Evolutionary conservation across 2,797 vertebrate species (phyloP).

Genomic region (Apogon hyalosoma): DNA sequence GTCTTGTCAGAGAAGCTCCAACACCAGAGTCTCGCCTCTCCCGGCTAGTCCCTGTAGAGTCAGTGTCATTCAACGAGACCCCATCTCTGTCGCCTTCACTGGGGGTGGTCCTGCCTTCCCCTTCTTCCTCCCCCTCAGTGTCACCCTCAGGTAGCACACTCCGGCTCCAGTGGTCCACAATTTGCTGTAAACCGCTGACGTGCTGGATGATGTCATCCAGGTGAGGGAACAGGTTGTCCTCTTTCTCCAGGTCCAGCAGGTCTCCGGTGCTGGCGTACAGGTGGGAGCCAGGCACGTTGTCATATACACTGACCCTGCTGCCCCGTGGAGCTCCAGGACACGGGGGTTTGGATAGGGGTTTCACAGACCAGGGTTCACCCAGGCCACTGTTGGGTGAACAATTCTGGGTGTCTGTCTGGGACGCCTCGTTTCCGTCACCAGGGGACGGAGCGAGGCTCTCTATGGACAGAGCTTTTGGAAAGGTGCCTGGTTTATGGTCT

Average conservation of each 20-base stretch:
- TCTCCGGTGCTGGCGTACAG: constrained; percentile 97
- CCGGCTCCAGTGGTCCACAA: constrained; percentile 94
- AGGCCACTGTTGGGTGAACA: constrained; percentile 64
- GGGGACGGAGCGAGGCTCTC: constrained; percentile 91
- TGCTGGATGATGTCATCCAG: constrained; percentile 95
- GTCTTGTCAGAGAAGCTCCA: constrained; percentile 94
- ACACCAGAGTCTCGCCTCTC: constrained; percentile 98
- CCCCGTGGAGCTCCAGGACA: constrained; percentile 87
- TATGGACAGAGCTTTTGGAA: constrained; percentile 97
- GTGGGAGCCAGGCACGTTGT: constrained; percentile 97
- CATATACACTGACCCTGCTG: constrained; percentile 95
- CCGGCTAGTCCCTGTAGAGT: constrained; percentile 86
- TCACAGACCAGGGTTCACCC: constrained; percentile 55
- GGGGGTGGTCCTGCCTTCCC: constrained; percentile 89
- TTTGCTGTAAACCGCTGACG: constrained; percentile 92
- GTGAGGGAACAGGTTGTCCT: constrained; percentile 91
- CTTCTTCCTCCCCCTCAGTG: constrained; percentile 76
- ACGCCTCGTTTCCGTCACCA: constrained; percentile 65
- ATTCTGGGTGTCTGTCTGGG: constrained; percentile 63
- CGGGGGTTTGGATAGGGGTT: constrained; percentile 65
- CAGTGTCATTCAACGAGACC: constrained; percentile 90
- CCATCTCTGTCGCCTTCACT: constrained; percentile 92
- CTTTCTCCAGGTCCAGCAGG: constrained; percentile 93
- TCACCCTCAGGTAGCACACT: constrained; percentile 85
- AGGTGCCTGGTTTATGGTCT: constrained; percentile 98